A percentile compares a stretch with the other conserved stretches of the same genome.
Evolutionary conservation across 2,797 vertebrate genomes (phyloP).

Genomic region (Coccyzus lansbergi): DNA sequence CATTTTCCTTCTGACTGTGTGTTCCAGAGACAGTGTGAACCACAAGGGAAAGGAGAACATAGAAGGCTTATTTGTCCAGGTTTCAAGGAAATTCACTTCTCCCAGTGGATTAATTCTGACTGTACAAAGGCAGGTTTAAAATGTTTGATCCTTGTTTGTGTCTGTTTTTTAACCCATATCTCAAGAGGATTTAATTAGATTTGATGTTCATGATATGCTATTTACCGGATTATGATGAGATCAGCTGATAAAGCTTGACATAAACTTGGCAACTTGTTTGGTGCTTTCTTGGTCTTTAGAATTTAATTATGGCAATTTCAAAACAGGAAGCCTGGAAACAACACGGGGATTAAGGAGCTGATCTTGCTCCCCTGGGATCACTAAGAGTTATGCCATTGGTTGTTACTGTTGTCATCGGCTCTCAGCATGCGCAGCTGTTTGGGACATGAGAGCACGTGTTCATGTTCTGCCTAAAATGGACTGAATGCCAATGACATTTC

Average conservation of each 20-base stretch:
- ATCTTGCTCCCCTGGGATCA: conserved; percentile 32
- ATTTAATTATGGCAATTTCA: conserved; percentile 68
- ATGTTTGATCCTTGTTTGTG: conserved; percentile 64
- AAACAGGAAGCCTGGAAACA: conserved; percentile 63
- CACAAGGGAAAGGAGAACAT: not conserved
- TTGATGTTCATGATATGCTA: conserved; percentile 67
- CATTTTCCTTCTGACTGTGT: not conserved
- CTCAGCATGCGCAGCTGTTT: not conserved
- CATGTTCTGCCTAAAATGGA: not conserved
- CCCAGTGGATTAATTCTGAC: conserved; percentile 38
- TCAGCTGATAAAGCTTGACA: conserved; percentile 72
- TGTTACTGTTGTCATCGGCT: not conserved
- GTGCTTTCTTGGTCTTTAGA: conserved; percentile 63
- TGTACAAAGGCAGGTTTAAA: conserved; percentile 48
- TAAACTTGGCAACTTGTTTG: conserved; percentile 66
- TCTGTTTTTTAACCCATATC: conserved; percentile 61
- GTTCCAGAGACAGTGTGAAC: not conserved
- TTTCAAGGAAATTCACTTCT: conserved; percentile 53
- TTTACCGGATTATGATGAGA: conserved; percentile 71
- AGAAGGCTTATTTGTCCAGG: conserved; percentile 39
- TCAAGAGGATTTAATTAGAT: conserved; percentile 71
- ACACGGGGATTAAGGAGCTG: conserved; percentile 1
- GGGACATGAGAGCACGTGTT: not conserved
- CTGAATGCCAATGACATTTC: not conserved
- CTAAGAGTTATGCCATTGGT: not conserved